Evolutionary conservation across 2,113 vertebrate species (phyloP).

Genomic region (Promerops cafer): DNA sequence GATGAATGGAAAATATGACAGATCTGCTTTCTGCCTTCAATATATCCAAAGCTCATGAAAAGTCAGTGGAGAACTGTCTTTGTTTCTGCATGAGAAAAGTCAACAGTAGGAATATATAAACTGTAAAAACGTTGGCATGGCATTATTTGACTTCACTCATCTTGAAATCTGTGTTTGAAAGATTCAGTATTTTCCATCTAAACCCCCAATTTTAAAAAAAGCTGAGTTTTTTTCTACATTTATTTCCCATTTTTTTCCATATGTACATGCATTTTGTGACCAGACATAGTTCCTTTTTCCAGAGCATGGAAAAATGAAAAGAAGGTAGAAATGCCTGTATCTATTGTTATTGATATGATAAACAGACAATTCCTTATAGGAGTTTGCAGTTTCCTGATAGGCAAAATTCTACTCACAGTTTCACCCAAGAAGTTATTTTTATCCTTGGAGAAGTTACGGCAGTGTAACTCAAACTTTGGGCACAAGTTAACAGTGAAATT

Average conservation of each 20-base stretch:
- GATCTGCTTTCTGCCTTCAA: neutral
- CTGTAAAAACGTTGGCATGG: neutral
- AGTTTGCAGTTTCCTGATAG: no score
- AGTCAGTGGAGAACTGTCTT: neutral
- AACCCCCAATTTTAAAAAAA: neutral
- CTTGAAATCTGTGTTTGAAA: neutral
- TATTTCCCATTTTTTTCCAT: neutral
- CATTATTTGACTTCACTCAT: neutral
- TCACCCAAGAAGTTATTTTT: neutral
- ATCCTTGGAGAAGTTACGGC: neutral
- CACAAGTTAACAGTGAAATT: neutral
- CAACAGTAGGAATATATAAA: neutral
- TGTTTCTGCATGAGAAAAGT: neutral
- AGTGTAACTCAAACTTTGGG: neutral
- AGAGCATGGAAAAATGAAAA: neutral
- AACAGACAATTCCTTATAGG: neutral
- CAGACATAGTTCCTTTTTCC: neutral
- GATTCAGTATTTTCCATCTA: neutral
- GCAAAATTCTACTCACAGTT: neutral
- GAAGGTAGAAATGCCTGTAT: neutral
- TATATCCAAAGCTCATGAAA: neutral
- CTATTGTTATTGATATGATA: neutral
- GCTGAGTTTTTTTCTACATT: neutral
- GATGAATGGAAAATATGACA: neutral
- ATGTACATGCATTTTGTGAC: neutral